A percentile compares a stretch with the other conserved stretches of the same genome.
These are phyloP conservation scores for Listronotus oregonensis DNA, from an alignment of 1,140 invertebrate species.

Conservation along the genomic window DNA sequence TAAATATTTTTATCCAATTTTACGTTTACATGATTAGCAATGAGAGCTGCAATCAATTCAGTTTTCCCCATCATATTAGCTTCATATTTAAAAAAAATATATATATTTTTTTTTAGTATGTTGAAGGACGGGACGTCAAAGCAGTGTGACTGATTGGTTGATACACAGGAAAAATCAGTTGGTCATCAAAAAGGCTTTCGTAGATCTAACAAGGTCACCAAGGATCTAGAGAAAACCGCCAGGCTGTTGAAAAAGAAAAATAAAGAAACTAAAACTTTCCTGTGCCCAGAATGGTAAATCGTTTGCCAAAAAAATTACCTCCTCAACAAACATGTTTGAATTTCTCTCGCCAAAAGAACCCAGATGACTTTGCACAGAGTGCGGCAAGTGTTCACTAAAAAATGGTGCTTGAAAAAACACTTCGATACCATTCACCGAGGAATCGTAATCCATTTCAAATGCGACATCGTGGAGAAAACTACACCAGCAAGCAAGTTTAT, in stretches of 20 bases:
- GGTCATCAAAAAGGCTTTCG: neutral
- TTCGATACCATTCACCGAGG: constrained; percentile 57
- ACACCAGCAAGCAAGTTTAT: constrained; percentile 10
- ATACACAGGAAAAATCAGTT: neutral
- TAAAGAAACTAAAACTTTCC: neutral
- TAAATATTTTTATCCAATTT: too few species aligned
- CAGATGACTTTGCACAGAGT: constrained; percentile 11
- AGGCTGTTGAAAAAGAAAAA: neutral
- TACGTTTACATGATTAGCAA: too few species aligned
- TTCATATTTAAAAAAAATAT: too few species aligned
- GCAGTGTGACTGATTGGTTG: too few species aligned
- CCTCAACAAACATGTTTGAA: constrained; percentile 4
- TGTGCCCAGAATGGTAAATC: constrained; percentile 1
- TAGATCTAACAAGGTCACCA: neutral
- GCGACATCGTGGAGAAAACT: constrained; percentile 34
- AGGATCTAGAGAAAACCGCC: neutral
- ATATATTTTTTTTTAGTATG: too few species aligned
- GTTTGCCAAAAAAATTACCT: constrained; percentile 7
- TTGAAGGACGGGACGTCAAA: too few species aligned
- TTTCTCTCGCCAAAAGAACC: neutral
- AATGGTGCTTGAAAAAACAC: constrained; percentile 15
- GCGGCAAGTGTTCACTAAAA: constrained; percentile 3
- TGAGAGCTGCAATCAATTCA: too few species aligned
- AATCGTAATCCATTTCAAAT: constrained; percentile 4
- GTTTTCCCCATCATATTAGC: too few species aligned